Evolutionary conservation across 1,140 invertebrate species (phyloP), one percentile per base, ranked within the genome.

Genomic region (Meloidogyne hapla): DNA sequence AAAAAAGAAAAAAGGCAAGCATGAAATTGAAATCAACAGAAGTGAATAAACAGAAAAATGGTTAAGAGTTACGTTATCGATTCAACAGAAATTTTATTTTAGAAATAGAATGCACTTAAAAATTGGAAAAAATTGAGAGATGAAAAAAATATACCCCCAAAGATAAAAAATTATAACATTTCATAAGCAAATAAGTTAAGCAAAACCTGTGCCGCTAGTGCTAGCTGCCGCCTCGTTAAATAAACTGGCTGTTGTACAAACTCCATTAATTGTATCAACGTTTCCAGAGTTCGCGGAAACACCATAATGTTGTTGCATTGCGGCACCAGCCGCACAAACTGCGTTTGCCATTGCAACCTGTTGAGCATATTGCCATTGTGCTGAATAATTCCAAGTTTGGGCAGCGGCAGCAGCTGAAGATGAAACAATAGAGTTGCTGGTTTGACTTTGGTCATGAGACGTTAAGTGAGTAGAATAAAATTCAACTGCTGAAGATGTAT

Each of bases 231-330:
- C 48, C 28, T 73, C 70, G 10, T 13, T 56, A 26, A 33, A 66
- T 66, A 42, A 33, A 42, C 23, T 33, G 15, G 65, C 28, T 8
- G 33, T 33, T 33, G 33, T 33, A 33, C 33, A 33, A 33, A 33
- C 40, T 12, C 70, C 56, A 38, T 73, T 73, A 23, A 48, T 42
- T 0, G 56, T 8, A 0, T 61, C 56, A 18, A 48, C 48, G 48
- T 12, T 56, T 26, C 13, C 38, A 4, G 70, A 63, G 23, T 12
- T 38, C 2, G 56, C 70, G 5, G 65, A 33, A 33, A 23, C 18
- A 5, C 70, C 45, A 38, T 71, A 62, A 15, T 71, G 45, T 28
- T 71, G 69, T n/a, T 73, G 70, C 70, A 73, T 73, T 21, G 40
- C 69, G 28, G 69, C 69, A 13, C 69, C 69, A 8, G 69, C 69